These are phyloP conservation scores for Stenolophus ochropezus DNA, from an alignment of 2,888 invertebrate species.

Conservation along the genomic window DNA sequence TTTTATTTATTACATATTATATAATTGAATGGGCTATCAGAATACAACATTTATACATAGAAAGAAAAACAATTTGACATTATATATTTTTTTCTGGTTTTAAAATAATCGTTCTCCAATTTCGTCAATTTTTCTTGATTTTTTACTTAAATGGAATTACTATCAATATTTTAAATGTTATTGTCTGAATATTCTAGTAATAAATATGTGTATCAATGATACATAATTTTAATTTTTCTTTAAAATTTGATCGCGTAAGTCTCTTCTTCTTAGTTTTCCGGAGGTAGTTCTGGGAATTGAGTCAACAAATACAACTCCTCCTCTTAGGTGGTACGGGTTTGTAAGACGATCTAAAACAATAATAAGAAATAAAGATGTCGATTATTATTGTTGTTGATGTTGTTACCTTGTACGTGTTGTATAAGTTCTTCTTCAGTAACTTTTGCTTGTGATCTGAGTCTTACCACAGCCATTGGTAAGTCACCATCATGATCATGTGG, in stretches of 20 bases:
- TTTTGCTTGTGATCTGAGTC: constrained; percentile 72
- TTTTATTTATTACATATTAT: no score
- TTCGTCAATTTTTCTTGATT: no score
- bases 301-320: constrained; percentile 37
- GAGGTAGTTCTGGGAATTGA: constrained; percentile 24
- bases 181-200: no score
- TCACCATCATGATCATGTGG: constrained; percentile 81
- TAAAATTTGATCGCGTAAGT: background rate
- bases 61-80: no score
- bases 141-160: no score
- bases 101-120: no score
- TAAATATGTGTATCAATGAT: no score
- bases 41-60: no score
- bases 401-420: constrained; percentile 72
- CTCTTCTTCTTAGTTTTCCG: constrained; percentile 22
- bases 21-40: no score
- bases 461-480: constrained; percentile 81
- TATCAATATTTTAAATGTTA: no score
- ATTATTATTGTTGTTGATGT: no score
- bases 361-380: background rate
- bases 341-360: constrained; percentile 20
- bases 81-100: no score
- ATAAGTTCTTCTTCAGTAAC: constrained; percentile 75
- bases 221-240: background rate
- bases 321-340: constrained; percentile 23